phyloP scores from a whole-genome alignment of 2,113 vertebrate genomes.

The Toxotes jaculatrix region DNA sequence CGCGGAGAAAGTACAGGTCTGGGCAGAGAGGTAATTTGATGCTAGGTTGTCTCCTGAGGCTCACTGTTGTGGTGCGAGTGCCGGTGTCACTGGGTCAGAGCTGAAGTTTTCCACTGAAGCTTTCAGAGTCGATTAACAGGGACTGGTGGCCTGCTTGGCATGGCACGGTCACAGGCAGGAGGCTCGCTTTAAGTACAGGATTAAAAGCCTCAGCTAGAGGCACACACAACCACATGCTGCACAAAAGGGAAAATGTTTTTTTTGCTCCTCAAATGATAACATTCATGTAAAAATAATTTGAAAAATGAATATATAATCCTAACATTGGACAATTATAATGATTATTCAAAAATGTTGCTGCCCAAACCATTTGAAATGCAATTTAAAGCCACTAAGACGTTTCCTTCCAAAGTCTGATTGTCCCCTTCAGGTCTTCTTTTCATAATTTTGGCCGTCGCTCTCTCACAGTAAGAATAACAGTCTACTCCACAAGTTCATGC shows the following conservation, averaged over 20 bases:
- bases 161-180: slow-evolving; percentile 11
- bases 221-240: not conserved
- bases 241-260: not conserved
- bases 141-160: slow-evolving; percentile 1
- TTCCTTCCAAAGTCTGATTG: not conserved
- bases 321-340: not conserved
- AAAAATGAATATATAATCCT: slow-evolving; percentile 4
- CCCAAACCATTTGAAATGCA: not conserved
- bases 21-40: slow-evolving; percentile 65
- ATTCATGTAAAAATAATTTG: not conserved
- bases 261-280: not conserved
- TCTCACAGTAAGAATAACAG: not conserved
- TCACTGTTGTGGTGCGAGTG: slow-evolving; percentile 44
- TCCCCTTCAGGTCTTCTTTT: not conserved
- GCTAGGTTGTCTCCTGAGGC: slow-evolving; percentile 57
- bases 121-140: slow-evolving; percentile 67
- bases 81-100: slow-evolving; percentile 60
- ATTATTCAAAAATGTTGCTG: no score
- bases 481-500: not conserved
- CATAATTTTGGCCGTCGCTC: not conserved
- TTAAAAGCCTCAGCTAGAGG: slow-evolving; percentile 20
- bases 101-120: slow-evolving; percentile 58
- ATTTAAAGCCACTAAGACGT: not conserved
- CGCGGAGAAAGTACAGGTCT: slow-evolving; percentile 53
- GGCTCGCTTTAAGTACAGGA: slow-evolving; percentile 10